Base-by-base conservation (phyloP, 2,888 invertebrate species). In the Harpalus rubripes region DNA sequence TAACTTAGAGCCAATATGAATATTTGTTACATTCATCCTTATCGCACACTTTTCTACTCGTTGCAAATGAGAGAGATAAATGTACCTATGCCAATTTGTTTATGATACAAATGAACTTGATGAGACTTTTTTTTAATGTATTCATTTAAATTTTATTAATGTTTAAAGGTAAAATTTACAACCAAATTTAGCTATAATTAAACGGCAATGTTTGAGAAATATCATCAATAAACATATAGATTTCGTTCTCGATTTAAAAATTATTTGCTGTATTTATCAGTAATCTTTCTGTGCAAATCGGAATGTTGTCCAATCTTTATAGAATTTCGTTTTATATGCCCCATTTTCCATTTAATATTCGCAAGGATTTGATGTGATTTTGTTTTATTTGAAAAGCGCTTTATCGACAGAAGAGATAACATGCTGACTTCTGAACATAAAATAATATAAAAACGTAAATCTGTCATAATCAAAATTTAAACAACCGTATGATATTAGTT, bases 301-400 rank as follows among this genome's bases (percentile, higher is more conserved):
- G 16, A 63, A 63, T 39, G 39, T 15, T 68, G 68, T 32, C 68
- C 68, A 26, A 26, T 68, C 10, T 68, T 39, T 68, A 68, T 68
- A 41, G 26, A 39, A 39, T 68, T 32, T 65, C 65, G 26, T 65
- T 68, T 68, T 32, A 12, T 68, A 39, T 68, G 32, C 39, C 32
- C 22, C 12, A 15, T 68, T 68, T 68, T 68, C 22, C 32, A 39
- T 68, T 68, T 68, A 68, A 68, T 68, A 68, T 68, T 68, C 68
- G 68, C 6, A 32, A 68, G 39, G 68, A 68, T 68, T 68, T 68
- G 68, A 68, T 26, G 63, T 63, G 63, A 63, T 63, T 63, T 63
- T 63, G 63, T 68, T 68, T 39, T 39, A 68, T 68, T 68, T 68
- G 32, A 39, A 68, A 68, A 68, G 68, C 68, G 68, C 39, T 68